These are phyloP conservation scores for Cheilosia impressa DNA, from an alignment of 2,888 invertebrate species.

Conservation along the genomic window DNA sequence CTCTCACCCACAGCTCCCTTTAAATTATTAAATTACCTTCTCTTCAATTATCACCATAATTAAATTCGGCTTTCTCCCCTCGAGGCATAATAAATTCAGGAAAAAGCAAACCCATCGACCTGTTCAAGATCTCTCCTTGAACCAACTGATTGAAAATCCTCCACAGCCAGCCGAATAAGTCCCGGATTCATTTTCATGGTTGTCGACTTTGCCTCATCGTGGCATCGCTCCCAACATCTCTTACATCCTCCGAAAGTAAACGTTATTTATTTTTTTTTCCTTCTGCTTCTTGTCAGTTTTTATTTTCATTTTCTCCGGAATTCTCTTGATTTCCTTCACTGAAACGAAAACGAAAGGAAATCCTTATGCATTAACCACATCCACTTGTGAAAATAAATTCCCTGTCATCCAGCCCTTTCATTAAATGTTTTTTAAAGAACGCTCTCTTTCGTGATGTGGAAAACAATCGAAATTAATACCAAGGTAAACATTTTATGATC, in stretches of 20 bases:
- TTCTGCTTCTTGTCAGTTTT: constrained; percentile 50
- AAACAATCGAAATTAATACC: not conserved
- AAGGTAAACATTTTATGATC: constrained; percentile 69
- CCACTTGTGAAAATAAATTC: constrained; percentile 17
- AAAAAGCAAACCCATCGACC: not conserved
- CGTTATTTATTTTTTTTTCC: too few species aligned
- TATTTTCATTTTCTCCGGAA: constrained; percentile 20
- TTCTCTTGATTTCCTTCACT: constrained; percentile 39
- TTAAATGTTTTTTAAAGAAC: constrained; percentile 18
- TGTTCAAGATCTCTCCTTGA: not conserved
- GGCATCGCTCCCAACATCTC: constrained; percentile 2
- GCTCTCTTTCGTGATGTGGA: not conserved
- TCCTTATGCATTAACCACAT: constrained; percentile 49
- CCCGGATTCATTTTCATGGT: constrained; percentile 54
- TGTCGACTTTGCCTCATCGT: constrained; percentile 58
- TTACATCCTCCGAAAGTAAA: not conserved
- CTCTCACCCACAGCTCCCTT: too few species aligned
- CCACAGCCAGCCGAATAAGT: constrained; percentile 6
- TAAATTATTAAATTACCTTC: too few species aligned
- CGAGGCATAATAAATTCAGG: too few species aligned
- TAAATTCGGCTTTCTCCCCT: too few species aligned
- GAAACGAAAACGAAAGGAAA: constrained; percentile 25
- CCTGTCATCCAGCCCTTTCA: constrained; percentile 10
- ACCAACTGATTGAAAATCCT: constrained; percentile 24
- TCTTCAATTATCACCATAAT: too few species aligned